A percentile compares a stretch with the other conserved stretches of the same genome.
phyloP scores from a whole-genome alignment of 2,113 vertebrate species.

The Rhadina sibilatrix region DNA sequence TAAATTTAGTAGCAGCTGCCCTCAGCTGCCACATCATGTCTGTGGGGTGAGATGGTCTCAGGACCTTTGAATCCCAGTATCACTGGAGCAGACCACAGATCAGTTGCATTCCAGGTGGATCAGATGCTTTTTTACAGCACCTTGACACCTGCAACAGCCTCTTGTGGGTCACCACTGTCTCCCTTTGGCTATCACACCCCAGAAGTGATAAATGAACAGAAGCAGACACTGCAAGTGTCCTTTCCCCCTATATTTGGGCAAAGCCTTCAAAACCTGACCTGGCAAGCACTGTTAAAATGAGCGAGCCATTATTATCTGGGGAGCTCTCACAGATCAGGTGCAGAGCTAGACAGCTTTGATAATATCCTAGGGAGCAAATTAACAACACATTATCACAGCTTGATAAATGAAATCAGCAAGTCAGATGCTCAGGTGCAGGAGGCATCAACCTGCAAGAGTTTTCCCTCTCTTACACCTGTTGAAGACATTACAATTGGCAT shows the following conservation, averaged over 20 bases:
- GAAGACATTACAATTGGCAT: background rate
- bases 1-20: background rate
- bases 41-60: background rate
- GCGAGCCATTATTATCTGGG: background rate
- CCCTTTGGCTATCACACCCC: background rate
- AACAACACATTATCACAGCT: background rate
- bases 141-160: background rate
- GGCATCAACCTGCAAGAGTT: background rate
- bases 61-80: background rate
- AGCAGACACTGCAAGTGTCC: background rate
- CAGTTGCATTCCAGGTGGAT: background rate
- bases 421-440: background rate
- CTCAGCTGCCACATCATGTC: background rate
- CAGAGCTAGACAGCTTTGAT: background rate
- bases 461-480: too few relatives aligned
- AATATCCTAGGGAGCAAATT: background rate
- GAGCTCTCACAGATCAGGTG: background rate
- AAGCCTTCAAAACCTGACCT: background rate
- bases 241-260: background rate
- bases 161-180: background rate
- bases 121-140: background rate
- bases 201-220: fast-evolving
- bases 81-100: background rate
- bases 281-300: background rate
- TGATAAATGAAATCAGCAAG: background rate